phyloP scores from a whole-genome alignment of 2,797 vertebrate genomes.

The Chrysocyon brachyurus region DNA sequence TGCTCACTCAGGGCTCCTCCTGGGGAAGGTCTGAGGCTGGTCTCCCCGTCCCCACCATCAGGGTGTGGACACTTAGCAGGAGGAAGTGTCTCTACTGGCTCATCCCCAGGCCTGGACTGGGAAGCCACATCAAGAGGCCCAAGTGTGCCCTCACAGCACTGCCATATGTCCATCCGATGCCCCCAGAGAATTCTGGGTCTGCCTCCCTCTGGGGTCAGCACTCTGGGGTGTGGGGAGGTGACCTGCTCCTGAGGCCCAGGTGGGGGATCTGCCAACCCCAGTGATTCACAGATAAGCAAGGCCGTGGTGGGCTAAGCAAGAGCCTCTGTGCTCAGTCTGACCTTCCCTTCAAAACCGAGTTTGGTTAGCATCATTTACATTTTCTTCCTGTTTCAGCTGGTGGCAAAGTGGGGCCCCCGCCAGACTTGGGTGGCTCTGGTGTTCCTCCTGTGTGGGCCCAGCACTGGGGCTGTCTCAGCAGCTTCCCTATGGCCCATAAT shows the following conservation, averaged over 20 bases:
- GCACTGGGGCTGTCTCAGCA: conserved; percentile 66
- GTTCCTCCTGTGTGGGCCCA: not conserved
- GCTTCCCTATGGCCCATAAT: conserved; percentile 78
- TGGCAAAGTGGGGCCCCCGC: not conserved
- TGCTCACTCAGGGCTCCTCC: not conserved
- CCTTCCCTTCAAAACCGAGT: not conserved
- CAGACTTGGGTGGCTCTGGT: conserved; percentile 20
- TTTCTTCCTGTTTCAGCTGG: not conserved
- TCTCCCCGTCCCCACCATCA: not conserved
- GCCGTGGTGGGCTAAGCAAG: not conserved
- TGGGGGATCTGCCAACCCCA: not conserved
- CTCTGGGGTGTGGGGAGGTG: not conserved
- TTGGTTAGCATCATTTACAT: not conserved
- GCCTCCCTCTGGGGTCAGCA: not conserved
- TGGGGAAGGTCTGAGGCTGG: accelerated
- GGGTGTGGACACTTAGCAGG: not conserved
- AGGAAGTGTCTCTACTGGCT: not conserved
- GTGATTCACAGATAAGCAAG: not conserved
- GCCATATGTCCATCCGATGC: accelerated
- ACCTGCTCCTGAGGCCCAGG: too few species aligned
- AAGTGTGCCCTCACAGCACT: too few species aligned
- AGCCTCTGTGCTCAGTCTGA: not conserved
- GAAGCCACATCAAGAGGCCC: not conserved
- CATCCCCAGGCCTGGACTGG: not conserved
- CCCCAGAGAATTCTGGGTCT: not conserved